Conservation (phyloP, 2,888 invertebrate genomes). For the Tipula unca region DNA sequence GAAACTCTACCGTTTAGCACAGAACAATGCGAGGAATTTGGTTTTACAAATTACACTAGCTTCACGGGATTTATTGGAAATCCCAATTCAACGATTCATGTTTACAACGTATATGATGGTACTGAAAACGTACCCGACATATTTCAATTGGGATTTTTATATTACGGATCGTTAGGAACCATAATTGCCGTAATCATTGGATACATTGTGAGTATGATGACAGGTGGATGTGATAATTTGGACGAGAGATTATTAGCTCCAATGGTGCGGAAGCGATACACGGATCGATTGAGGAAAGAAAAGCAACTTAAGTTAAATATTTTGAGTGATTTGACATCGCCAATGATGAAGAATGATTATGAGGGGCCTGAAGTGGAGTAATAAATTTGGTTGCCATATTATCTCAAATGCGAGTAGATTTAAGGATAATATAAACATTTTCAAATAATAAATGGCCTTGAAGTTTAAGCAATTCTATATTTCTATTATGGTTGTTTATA, state of each 20-base stretch:
- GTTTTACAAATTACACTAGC: slow-evolving; percentile 1
- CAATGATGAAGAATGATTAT: not conserved
- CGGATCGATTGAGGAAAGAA: not conserved
- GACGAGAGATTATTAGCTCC: slow-evolving; percentile 26
- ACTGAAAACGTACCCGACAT: not conserved
- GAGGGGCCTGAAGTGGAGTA: not conserved
- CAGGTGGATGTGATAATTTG: slow-evolving; percentile 29
- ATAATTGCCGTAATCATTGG: slow-evolving; percentile 51
- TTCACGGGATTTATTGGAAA: not conserved
- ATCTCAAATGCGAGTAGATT: too few species aligned
- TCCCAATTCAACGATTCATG: not conserved
- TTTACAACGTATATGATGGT: not conserved
- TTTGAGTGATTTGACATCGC: not conserved
- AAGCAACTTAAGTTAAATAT: not conserved
- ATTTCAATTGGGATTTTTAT: slow-evolving; percentile 59
- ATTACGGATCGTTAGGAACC: slow-evolving; percentile 57
- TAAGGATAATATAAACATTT: too few species aligned
- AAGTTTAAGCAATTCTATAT: too few species aligned
- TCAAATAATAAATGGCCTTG: too few species aligned
- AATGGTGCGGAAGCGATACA: slow-evolving; percentile 22
- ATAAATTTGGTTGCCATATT: too few species aligned
- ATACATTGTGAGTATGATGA: slow-evolving; percentile 52
- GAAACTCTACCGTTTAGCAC: slow-evolving; percentile 24
- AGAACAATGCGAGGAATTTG: slow-evolving; percentile 24
- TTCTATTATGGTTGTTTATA: too few species aligned